phyloP scores from a whole-genome alignment of 2,113 vertebrate species.

The Centrocercus urophasianus region DNA sequence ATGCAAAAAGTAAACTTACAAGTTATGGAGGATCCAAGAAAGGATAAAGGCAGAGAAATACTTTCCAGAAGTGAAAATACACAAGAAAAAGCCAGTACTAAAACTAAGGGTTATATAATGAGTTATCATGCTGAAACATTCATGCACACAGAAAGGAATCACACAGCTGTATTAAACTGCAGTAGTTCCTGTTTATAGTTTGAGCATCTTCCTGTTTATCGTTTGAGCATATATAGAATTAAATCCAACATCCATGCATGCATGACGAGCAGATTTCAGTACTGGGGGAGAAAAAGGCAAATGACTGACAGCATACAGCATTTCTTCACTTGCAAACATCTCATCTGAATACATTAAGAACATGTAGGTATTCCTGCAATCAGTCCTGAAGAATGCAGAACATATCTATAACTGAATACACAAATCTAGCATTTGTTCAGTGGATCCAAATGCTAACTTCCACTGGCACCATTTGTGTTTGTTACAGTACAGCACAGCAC shows the following conservation, averaged over 20 bases:
- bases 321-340: constrained; percentile 59
- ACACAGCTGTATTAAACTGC: constrained; percentile 44
- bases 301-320: constrained; percentile 12
- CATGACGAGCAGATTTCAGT: constrained; percentile 47
- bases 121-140: constrained; percentile 72
- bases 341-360: constrained; percentile 25
- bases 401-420: constrained; percentile 32
- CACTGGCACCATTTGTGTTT: constrained; percentile 17
- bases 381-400: constrained; percentile 55
- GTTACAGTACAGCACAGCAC: constrained; percentile 41
- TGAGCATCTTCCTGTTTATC: constrained; percentile 61
- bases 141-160: constrained; percentile 49
- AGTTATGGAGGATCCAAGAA: constrained; percentile 43
- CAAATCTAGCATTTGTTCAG: constrained; percentile 58
- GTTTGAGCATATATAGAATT: constrained; percentile 60
- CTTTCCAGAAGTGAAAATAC: constrained; percentile 60
- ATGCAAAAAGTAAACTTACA: constrained; percentile 79
- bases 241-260: constrained; percentile 51
- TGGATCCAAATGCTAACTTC: constrained; percentile 70
- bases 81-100: constrained; percentile 1
- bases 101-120: constrained; percentile 56
- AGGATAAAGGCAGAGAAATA: constrained; percentile 77
- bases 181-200: constrained; percentile 59
- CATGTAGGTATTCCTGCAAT: neutral
- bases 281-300: neutral